These are phyloP conservation scores for Mythimna lalbum DNA, from an alignment of 2,888 invertebrate genomes.

Conservation along the genomic window DNA sequence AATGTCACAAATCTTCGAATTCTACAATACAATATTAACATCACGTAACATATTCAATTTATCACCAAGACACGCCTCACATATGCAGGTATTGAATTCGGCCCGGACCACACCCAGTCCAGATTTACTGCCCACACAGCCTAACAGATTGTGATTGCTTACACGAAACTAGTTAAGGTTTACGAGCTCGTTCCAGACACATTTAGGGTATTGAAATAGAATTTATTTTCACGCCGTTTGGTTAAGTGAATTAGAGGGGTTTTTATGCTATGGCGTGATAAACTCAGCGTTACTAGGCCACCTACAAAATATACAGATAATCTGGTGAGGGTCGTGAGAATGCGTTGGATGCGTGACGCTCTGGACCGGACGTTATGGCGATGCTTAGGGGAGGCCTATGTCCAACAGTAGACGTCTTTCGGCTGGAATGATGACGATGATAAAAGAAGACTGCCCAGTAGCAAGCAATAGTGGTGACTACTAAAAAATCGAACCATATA, in stretches of 20 bases:
- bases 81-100: conserved; percentile 32
- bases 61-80: conserved; percentile 18
- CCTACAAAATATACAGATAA: too few species aligned
- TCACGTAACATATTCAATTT: conserved; percentile 8
- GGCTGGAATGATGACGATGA: too few species aligned
- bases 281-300: too few species aligned
- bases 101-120: conserved; percentile 12
- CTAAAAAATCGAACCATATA: too few species aligned
- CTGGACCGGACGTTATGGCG: too few species aligned
- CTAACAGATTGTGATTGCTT: conserved; percentile 41
- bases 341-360: too few species aligned
- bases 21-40: conserved; percentile 7
- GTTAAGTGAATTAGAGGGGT: conserved; percentile 13
- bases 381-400: too few species aligned
- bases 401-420: too few species aligned
- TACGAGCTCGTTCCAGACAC: conserved; percentile 42
- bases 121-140: conserved; percentile 37
- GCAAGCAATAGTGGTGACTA: too few species aligned
- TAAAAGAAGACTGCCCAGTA: too few species aligned
- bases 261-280: neutral
- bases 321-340: too few species aligned
- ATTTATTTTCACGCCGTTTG: conserved; percentile 24
- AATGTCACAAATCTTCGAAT: too few species aligned
- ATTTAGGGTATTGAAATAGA: conserved; percentile 26
- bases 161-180: conserved; percentile 40